phyloP scores from a whole-genome alignment of 2,888 invertebrate species.

The Antitype chi region DNA sequence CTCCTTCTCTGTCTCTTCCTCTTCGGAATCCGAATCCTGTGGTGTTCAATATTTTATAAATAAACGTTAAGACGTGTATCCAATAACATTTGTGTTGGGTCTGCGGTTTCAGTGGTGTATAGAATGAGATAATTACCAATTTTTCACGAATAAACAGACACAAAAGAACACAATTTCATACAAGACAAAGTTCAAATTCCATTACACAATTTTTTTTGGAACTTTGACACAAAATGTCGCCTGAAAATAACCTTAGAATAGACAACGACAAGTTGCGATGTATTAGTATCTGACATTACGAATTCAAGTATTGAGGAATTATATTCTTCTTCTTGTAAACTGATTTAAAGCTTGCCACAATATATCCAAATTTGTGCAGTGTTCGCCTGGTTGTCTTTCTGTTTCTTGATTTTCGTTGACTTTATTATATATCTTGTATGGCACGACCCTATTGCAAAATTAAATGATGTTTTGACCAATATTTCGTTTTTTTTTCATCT shows the following conservation, averaged over 20 bases:
- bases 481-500: too few species aligned
- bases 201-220: neutral
- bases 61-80: neutral
- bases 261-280: neutral
- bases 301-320: neutral
- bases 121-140: neutral
- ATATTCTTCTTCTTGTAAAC: neutral
- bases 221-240: neutral
- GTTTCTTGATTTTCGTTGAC: neutral
- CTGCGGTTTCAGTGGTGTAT: neutral
- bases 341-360: neutral
- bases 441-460: neutral
- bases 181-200: neutral
- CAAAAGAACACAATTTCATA: neutral
- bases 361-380: neutral
- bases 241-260: neutral
- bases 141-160: neutral
- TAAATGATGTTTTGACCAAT: neutral
- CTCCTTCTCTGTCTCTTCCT: conserved; percentile 80
- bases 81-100: neutral
- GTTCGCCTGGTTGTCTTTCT: neutral
- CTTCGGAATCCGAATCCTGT: conserved; percentile 89
- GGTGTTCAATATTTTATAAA: neutral
- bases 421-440: neutral
- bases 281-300: neutral